Evolutionary conservation across 2,888 invertebrate genomes (phyloP).

Genomic region (Melanotus villosus): DNA sequence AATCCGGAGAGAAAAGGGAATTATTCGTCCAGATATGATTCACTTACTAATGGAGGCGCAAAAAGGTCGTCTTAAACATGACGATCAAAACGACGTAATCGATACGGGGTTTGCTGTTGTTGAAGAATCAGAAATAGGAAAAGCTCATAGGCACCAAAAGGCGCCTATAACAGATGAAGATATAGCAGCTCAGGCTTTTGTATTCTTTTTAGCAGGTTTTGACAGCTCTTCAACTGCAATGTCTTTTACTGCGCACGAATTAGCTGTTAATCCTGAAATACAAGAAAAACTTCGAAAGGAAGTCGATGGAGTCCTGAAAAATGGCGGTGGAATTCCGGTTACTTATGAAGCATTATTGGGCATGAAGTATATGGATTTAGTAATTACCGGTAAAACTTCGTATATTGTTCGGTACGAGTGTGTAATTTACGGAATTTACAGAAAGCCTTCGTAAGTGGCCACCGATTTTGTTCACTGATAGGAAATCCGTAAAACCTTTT

Average conservation of each 20-base stretch:
- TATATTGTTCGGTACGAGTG: too few species aligned
- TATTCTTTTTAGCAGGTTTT: conserved; percentile 15
- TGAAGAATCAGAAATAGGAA: conserved; percentile 1
- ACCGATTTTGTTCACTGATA: conserved; percentile 67
- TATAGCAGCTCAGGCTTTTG: conserved; percentile 13
- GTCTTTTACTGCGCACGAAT: conserved; percentile 9
- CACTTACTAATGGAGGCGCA: too few species aligned
- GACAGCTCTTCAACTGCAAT: not conserved
- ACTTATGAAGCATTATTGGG: not conserved
- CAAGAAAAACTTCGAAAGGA: conserved; percentile 15
- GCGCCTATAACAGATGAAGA: conserved; percentile 11
- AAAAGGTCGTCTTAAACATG: too few species aligned
- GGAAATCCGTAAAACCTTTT: conserved; percentile 67
- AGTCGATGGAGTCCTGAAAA: not conserved
- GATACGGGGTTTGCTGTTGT: too few species aligned
- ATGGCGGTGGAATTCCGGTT: not conserved
- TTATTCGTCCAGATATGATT: too few species aligned
- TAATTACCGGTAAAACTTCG: not conserved
- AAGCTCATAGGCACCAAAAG: conserved; percentile 2
- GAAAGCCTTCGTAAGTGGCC: conserved; percentile 71
- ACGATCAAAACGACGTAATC: too few species aligned
- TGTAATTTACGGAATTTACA: too few species aligned
- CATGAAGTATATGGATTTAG: conserved; percentile 23
- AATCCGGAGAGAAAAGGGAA: too few species aligned
- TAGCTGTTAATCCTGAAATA: not conserved